These are phyloP conservation scores for Lampropteryx suffumata DNA, from an alignment of 2,888 invertebrate species.

Conservation along the genomic window DNA sequence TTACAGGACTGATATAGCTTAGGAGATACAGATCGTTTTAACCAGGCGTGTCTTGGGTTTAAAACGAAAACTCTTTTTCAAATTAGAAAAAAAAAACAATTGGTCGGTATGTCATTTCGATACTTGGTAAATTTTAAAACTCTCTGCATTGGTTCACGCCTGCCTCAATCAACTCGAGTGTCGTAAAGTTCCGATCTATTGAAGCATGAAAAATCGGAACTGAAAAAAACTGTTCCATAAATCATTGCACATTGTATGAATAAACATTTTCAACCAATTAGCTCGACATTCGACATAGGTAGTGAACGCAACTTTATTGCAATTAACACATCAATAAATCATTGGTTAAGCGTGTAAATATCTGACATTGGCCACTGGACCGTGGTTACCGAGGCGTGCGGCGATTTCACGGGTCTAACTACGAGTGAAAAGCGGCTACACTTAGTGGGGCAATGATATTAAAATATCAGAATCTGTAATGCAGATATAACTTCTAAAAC, in stretches of 20 bases:
- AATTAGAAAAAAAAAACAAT: too few species aligned
- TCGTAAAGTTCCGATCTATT: neutral
- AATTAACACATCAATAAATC: slow-evolving; percentile 28
- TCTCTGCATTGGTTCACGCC: too few species aligned
- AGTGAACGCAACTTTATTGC: slow-evolving; percentile 26
- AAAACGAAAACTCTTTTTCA: too few species aligned
- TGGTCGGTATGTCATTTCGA: too few species aligned
- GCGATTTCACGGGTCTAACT: slow-evolving; percentile 40
- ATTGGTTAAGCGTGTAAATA: slow-evolving; percentile 24
- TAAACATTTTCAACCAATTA: slow-evolving; percentile 4
- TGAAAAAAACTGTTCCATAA: neutral
- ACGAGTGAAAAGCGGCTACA: slow-evolving; percentile 5
- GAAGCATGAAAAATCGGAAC: slow-evolving; percentile 6
- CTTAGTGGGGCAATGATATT: slow-evolving; percentile 1
- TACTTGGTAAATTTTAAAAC: too few species aligned
- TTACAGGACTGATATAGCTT: neutral
- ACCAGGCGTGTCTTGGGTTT: too few species aligned
- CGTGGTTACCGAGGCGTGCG: slow-evolving; percentile 42
- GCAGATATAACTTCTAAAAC: too few species aligned
- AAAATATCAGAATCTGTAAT: too few species aligned
- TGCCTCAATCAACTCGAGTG: neutral
- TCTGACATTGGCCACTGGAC: slow-evolving; percentile 37
- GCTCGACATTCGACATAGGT: neutral
- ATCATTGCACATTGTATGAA: neutral
- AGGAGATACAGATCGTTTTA: neutral